Evolutionary conservation across 2,113 vertebrate genomes (phyloP).

Genomic region (Cryptotis parvus): DNA sequence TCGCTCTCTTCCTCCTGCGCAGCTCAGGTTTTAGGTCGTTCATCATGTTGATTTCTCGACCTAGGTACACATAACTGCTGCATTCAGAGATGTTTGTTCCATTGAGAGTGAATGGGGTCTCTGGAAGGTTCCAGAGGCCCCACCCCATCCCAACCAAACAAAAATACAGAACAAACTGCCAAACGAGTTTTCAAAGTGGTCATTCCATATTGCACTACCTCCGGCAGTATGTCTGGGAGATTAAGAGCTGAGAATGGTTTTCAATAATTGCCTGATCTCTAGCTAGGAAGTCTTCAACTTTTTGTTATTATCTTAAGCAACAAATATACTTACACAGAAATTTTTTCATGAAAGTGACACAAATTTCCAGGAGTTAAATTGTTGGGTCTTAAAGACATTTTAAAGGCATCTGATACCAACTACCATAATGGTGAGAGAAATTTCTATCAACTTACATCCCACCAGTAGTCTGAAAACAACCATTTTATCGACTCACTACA

Average conservation of each 20-base stretch:
- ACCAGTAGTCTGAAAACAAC: neutral
- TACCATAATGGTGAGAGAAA: neutral
- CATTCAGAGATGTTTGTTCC: no score
- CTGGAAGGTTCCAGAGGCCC: no score
- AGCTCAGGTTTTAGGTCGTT: no score
- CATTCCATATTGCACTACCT: conserved; percentile 15
- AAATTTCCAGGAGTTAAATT: conserved; percentile 17
- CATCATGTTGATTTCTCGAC: no score
- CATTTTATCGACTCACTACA: neutral
- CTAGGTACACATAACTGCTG: no score
- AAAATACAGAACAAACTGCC: neutral
- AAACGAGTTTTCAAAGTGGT: conserved; percentile 2
- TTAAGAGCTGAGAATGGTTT: neutral
- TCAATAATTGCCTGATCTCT: neutral
- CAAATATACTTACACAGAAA: neutral
- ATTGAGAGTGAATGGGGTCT: no score
- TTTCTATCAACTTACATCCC: neutral
- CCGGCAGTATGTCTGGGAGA: neutral
- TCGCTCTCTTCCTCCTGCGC: no score
- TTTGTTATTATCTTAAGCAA: neutral
- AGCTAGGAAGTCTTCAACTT: neutral
- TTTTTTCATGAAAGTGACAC: conserved; percentile 19
- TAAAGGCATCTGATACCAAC: neutral
- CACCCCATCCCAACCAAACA: no score
- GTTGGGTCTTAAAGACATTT: neutral